Evolutionary conservation across 2,113 vertebrate species (phyloP).

Genomic region (Corynorhinus townsendii): DNA sequence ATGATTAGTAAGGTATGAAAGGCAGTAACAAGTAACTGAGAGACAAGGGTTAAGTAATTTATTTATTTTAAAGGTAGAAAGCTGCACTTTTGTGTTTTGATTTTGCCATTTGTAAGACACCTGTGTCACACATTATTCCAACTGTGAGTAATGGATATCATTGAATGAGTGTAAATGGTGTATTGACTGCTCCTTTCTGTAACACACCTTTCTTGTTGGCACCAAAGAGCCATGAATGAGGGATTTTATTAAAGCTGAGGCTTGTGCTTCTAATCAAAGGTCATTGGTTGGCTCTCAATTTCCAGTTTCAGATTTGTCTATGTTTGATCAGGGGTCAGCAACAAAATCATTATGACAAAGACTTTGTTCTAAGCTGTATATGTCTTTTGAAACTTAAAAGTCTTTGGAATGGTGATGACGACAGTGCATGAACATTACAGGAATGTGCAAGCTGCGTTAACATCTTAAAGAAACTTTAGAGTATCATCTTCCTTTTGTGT

Average conservation of each 20-base stretch:
- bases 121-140: conserved; percentile 77
- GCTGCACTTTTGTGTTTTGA: conserved; percentile 77
- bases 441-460: conserved; percentile 83
- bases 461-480: conserved; percentile 82
- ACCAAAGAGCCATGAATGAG: conserved; percentile 80
- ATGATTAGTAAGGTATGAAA: conserved; percentile 75
- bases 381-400: conserved; percentile 86
- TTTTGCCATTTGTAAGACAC: conserved; percentile 80
- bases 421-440: conserved; percentile 82
- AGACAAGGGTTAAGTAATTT: conserved; percentile 68
- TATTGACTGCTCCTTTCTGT: conserved; percentile 78
- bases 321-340: conserved; percentile 84
- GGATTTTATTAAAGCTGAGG: conserved; percentile 82
- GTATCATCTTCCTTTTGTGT: conserved; percentile 84
- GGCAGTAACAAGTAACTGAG: conserved; percentile 70
- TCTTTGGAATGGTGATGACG: conserved; percentile 81
- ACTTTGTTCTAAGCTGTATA: conserved; percentile 86
- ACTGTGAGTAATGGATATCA: conserved; percentile 81
- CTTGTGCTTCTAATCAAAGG: conserved; percentile 84
- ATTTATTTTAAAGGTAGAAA: conserved; percentile 80
- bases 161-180: conserved; percentile 80
- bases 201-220: conserved; percentile 84
- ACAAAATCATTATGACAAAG: conserved; percentile 85
- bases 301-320: conserved; percentile 84
- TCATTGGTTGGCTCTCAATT: conserved; percentile 81